Evolutionary conservation across 2,113 vertebrate genomes (phyloP).

Genomic region (Camelus dromedarius): DNA sequence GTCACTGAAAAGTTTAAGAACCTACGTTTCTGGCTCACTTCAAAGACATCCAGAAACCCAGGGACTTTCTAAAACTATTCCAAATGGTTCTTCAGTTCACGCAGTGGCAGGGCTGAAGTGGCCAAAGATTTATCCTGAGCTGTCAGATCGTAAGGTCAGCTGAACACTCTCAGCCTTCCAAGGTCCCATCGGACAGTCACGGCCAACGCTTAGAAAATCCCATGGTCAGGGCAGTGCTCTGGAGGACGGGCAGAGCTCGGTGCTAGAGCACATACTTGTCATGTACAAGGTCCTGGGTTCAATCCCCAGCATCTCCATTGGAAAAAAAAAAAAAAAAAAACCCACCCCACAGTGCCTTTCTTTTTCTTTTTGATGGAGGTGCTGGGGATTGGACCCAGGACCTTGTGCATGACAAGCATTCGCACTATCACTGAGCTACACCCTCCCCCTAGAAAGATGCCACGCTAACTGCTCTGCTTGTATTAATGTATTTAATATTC

Average conservation of each 20-base stretch:
- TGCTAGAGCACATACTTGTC: no score
- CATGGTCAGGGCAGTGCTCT: not conserved
- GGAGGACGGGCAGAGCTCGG: no score
- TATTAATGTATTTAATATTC: not conserved
- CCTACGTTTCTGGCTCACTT: not conserved
- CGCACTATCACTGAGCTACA: no score
- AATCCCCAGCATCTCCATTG: no score
- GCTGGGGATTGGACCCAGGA: no score
- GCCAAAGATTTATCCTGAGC: not conserved
- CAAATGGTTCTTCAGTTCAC: not conserved
- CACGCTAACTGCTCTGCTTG: not conserved
- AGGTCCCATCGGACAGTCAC: not conserved
- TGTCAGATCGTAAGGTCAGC: not conserved
- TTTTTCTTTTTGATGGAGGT: no score
- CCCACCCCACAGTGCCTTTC: no score
- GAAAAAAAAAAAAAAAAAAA: no score
- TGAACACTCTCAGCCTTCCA: not conserved
- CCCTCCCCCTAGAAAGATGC: no score
- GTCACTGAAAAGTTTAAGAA: not conserved
- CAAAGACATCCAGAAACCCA: slow-evolving; percentile 41
- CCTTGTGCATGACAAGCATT: no score
- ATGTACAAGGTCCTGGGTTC: no score
- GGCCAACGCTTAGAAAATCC: not conserved
- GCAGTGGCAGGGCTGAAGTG: not conserved
- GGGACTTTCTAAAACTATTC: slow-evolving; percentile 55